A percentile compares a stretch with the other conserved stretches of the same genome.
These are phyloP conservation scores for Hypselothyrea guttata DNA, from an alignment of 2,888 invertebrate species.

Conservation along the genomic window DNA sequence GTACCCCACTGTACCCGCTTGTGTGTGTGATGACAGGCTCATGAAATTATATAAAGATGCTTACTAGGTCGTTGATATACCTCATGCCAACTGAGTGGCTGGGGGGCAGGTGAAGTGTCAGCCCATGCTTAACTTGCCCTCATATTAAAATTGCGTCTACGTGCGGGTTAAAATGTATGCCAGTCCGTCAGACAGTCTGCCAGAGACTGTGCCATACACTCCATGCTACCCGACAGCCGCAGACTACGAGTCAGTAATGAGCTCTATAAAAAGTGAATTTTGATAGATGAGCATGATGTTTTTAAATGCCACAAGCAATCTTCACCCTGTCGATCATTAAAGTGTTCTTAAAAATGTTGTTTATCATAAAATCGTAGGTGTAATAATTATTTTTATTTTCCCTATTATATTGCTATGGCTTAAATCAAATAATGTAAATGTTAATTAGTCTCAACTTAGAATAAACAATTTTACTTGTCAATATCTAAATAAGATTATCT, in stretches of 20 bases:
- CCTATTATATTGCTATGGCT: no score
- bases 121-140: constrained; percentile 49
- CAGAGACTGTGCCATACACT: constrained; percentile 9
- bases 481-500: no score
- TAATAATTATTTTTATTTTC: no score
- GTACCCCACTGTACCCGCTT: constrained; percentile 10
- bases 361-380: no score
- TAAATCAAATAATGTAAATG: no score
- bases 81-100: constrained; percentile 6
- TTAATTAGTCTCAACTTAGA: no score
- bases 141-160: constrained; percentile 72
- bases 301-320: constrained; percentile 16
- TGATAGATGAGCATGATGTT: constrained; percentile 54
- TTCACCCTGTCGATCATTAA: constrained; percentile 30
- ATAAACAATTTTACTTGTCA: no score
- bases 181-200: constrained; percentile 29
- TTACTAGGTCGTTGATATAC: constrained; percentile 72
- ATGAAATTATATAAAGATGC: constrained; percentile 75
- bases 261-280: constrained; percentile 60
- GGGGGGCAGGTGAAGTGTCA: constrained; percentile 13
- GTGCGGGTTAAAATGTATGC: constrained; percentile 68
- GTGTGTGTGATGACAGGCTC: constrained; percentile 56
- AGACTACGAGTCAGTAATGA: constrained; percentile 12
- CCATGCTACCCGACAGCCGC: no score
- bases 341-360: constrained; percentile 24